Base-by-base conservation (phyloP, 2,113 vertebrate species). In the Puffinus mauretanicus region DNA sequence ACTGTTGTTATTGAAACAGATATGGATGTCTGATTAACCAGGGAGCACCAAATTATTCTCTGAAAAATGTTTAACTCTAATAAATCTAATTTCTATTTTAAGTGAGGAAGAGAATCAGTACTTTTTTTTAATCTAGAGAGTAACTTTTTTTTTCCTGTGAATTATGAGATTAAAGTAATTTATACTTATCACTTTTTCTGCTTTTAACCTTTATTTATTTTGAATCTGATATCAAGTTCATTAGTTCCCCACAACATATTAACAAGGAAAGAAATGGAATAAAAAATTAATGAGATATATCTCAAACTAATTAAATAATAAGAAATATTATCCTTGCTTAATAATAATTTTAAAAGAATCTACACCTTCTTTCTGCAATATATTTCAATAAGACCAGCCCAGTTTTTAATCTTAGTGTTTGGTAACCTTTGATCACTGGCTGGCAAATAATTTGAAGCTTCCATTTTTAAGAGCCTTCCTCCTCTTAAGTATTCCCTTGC, bases 141-240 rank as follows among this genome's bases (percentile, higher is more conserved):
- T 25, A 51, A 77, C 42, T 42, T 42, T 2, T 60, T 60, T 47
- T 44, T 44, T 4, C 4, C 16, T 13, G 9, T 55, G 25, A 87
- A 87, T 81, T 60, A 57, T 82, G 64, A 93, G 60, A 55, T 65
- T 82, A 84, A 94, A 91, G 26, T 81, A 95, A 96, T 97, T 96
- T 97, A 86, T 95, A 86, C 22, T 94, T 92, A 34, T 77, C 16
- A 57, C 47, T 96, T 95, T 88, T 90, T 87, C 21, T 97, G 21
- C 13, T 64, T 95, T 97, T 97, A 94, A 91, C 38, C 61, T 95
- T 96, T 96, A n/a, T 90, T 83, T 96, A 42, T 95, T 97, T 97
- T 95, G 36, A 88, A 88, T 86, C 44, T 88, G 38, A 86, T 90
- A 95, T 11, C 32, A 47, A 95, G 87, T 86, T 86, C 26, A 87